These are phyloP conservation scores for Digitonthophagus gazella DNA, from an alignment of 2,888 invertebrate species.

Conservation along the genomic window DNA sequence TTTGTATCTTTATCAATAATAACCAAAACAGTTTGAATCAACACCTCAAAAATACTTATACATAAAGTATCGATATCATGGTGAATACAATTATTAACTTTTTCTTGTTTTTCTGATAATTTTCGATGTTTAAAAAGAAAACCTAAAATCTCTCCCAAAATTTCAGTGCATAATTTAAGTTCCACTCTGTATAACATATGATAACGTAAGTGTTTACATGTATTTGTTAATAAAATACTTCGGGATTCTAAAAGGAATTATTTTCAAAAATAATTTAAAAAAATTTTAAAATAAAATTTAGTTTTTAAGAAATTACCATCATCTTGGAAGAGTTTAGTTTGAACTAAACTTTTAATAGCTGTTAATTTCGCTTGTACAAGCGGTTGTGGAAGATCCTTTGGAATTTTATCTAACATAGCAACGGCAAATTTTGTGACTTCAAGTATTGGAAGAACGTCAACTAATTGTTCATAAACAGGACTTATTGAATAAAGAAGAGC, in stretches of 20 bases:
- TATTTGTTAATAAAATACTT: constrained; percentile 76
- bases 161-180: constrained; percentile 78
- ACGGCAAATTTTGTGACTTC: constrained; percentile 79
- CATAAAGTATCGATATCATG: constrained; percentile 83
- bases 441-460: constrained; percentile 67
- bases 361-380: constrained; percentile 78
- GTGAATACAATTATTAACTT: constrained; percentile 63
- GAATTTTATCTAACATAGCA: constrained; percentile 74
- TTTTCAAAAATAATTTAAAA: constrained; percentile 17
- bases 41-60: constrained; percentile 75
- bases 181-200: constrained; percentile 82
- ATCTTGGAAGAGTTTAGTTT: constrained; percentile 70
- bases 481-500: constrained; percentile 80
- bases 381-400: constrained; percentile 66
- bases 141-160: constrained; percentile 79
- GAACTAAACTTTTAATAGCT: constrained; percentile 78
- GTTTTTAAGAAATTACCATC: constrained; percentile 52
- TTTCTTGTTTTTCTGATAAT: constrained; percentile 53
- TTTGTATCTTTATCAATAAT: constrained; percentile 68
- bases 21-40: constrained; percentile 81
- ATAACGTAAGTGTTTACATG: constrained; percentile 80
- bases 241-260: constrained; percentile 81
- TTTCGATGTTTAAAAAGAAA: constrained; percentile 58
- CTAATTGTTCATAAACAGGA: constrained; percentile 79
- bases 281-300: background rate